Base-by-base conservation (phyloP, 2,888 invertebrate species). In the Trachelus stipa region DNA sequence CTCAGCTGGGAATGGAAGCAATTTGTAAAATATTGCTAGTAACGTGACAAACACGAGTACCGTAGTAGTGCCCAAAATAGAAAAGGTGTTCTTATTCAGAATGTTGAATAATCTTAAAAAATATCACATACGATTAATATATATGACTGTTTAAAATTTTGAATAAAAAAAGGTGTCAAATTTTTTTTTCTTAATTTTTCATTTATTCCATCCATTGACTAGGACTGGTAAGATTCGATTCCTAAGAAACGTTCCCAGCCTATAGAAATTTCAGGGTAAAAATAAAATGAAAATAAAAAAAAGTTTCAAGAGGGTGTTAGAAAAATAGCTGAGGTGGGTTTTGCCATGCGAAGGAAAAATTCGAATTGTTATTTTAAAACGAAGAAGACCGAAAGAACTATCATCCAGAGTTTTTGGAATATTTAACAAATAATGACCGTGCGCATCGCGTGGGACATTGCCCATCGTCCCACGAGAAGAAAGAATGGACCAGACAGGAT, bases 11-110 rank as follows among this genome's bases (percentile, higher is more conserved):
- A 83, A 88, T 83, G 80, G 87, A 88, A 90, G 90, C 90, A 90
- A 90, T 90, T 90, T 90, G 86, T 90, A 88, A 89, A 90, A 90
- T 89, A 89, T 90, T 87, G 87, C 85, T 84, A 83, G 81, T 83
- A 82, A 84, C 84, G 85, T 80, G 74, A 75, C 76, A 76, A 56
- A 56, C 37, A 73, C 12, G 23, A 34, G 76, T 33, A 76, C 74
- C 74, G 12, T 73, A 73, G 74, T 35, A 73, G 35, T 73, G 74
- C 74, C 35, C 74, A 23, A 15, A 15, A 33, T 15, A 73, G 11
- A 73, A 73, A 56, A 56, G 40, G 23, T 56, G 40, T 56, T 9
- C 4, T 2, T 6, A 6, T 56, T 6, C 6, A 6, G 6, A 4
- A 23, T 56, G 23, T 23, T 0, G 9, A 23, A 23, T 9, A 56